Evolutionary conservation across 2,797 vertebrate species (phyloP), one percentile per base, ranked within the genome.

Genomic region (Jordanella pulchra): DNA sequence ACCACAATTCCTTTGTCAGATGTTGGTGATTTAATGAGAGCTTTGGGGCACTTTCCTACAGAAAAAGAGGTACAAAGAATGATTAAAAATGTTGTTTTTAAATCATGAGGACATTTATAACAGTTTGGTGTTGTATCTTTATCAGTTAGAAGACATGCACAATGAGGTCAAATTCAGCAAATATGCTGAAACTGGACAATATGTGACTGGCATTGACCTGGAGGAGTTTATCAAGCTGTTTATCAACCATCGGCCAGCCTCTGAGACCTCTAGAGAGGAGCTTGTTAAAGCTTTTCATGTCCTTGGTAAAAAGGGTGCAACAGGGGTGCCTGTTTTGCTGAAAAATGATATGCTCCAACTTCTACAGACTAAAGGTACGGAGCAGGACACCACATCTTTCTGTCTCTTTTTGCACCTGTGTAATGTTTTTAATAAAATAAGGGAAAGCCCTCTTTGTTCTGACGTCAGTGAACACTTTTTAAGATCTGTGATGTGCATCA

Each of bases 101-200:
- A 69, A 13, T 67, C 18, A 10, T 71, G 39, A 77, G 9, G 51
- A 14, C 12, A 63, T 18, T 53, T 25, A 15, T 65, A 44, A 77
- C 11, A 50, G 10, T 69, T 35, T 4, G 0, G 10, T 73, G 30
- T 48, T 11, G 77, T 28, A 32, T 63, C 63, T 75, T 75, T 28
- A 61, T 21, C 78, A 99, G 98, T 91, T 97, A 70, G 96, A 97
- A 79, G 93, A 97, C 83, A 97, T 99, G 88, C 91, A 94, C 69
- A 98, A 97, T 1, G 97, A 99, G 85, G 88, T 99, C 63, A 97
- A 95, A 86, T 97, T 97, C 85, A 95, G 96, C 76, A 91, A 94
- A 48, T 97, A 95, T 18, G 94, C 90, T 1, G 95, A 97, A 81
- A 97, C 94, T 0, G 96, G 94, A 66, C 92, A 94, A 72, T 94